Evolutionary conservation across 2,888 invertebrate species (phyloP).

Genomic region (Drosophila differens): DNA sequence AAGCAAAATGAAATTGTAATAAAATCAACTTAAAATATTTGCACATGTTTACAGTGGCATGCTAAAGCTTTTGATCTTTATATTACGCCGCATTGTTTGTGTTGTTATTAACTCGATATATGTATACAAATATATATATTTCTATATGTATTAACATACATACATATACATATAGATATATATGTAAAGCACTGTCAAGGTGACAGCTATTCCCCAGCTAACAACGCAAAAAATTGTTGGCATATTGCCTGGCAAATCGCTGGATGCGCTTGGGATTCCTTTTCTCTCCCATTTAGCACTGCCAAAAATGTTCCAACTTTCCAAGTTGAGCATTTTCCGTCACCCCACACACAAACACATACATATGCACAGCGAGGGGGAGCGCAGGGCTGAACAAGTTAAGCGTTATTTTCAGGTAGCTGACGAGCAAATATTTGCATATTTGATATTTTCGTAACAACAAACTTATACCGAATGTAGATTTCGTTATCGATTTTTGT

Average conservation of each 20-base stretch:
- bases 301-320: slow-evolving; percentile 49
- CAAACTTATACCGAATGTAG: slow-evolving; percentile 74
- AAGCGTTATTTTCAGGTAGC: slow-evolving; percentile 74
- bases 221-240: slow-evolving; percentile 11
- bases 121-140: background rate
- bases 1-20: slow-evolving; percentile 53
- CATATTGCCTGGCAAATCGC: slow-evolving; percentile 55
- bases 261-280: slow-evolving; percentile 43
- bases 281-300: slow-evolving; percentile 39
- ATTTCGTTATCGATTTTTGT: slow-evolving; percentile 73
- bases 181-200: slow-evolving; percentile 52
- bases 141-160: too few species aligned
- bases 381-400: slow-evolving; percentile 28
- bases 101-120: slow-evolving; percentile 52
- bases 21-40: slow-evolving; percentile 80
- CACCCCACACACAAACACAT: slow-evolving; percentile 8
- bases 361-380: background rate
- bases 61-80: slow-evolving; percentile 77
- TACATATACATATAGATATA: background rate
- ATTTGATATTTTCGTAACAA: slow-evolving; percentile 78
- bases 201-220: slow-evolving; percentile 58
- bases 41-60: slow-evolving; percentile 67
- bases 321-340: slow-evolving; percentile 58
- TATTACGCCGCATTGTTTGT: slow-evolving; percentile 52
- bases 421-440: slow-evolving; percentile 74